phyloP scores from a whole-genome alignment of 2,797 vertebrate genomes.

The Sandelia bainsii region DNA sequence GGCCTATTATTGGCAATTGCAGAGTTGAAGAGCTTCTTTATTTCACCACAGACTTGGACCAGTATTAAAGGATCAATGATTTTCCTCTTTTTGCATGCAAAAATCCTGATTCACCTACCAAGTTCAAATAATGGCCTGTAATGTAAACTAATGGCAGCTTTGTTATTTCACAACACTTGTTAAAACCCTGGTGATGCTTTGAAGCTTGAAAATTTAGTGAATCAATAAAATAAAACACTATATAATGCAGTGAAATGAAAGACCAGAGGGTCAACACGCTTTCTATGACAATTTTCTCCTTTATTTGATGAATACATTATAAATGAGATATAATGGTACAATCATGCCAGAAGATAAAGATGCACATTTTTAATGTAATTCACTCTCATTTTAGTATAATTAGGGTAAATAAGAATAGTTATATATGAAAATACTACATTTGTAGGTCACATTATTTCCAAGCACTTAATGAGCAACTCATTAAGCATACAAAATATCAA shows the following conservation, averaged over 20 bases:
- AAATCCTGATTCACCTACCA: conserved; percentile 68
- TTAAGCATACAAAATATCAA: conserved; percentile 71
- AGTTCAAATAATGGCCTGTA: conserved; percentile 73
- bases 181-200: conserved; percentile 23
- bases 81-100: conserved; percentile 61
- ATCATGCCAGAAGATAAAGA: conserved; percentile 57
- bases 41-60: conserved; percentile 87
- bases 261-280: conserved; percentile 39
- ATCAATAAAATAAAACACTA: conserved; percentile 52
- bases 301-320: conserved; percentile 69
- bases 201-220: conserved; percentile 42
- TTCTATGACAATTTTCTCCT: conserved; percentile 45
- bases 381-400: conserved; percentile 66
- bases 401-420: conserved; percentile 63
- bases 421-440: conserved; percentile 59
- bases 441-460: conserved; percentile 50
- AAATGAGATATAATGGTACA: conserved; percentile 63
- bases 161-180: conserved; percentile 28
- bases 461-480: conserved; percentile 64
- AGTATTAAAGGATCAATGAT: conserved; percentile 82
- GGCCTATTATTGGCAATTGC: conserved; percentile 98
- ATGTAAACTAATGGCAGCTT: conserved; percentile 4
- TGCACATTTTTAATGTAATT: conserved; percentile 63
- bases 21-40: conserved; percentile 95
- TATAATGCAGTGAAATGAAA: conserved; percentile 42